Percentiles rank a stretch among this genome's conserved stretches.
phyloP scores from a whole-genome alignment of 2,797 vertebrate species.

The Helarctos malayanus region DNA sequence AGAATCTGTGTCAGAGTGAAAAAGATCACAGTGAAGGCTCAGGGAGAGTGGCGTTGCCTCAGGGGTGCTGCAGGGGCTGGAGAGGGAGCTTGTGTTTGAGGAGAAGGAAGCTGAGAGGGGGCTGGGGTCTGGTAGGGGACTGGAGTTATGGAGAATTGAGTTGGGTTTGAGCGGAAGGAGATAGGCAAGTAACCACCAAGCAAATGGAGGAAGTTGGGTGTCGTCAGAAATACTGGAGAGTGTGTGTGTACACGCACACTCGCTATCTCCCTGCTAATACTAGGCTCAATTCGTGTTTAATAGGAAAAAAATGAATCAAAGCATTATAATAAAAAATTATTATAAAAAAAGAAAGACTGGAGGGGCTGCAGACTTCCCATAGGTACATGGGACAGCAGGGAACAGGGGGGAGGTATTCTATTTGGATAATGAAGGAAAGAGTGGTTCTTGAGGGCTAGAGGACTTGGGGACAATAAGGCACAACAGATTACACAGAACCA shows the following conservation, averaged over 20 bases:
- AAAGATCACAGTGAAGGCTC: neutral
- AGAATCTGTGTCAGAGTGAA: neutral
- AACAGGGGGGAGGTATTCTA: neutral
- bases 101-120: neutral
- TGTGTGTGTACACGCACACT: too few relatives aligned
- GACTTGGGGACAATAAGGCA: neutral
- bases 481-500: neutral
- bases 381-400: neutral
- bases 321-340: too few relatives aligned
- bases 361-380: neutral
- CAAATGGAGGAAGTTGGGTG: neutral
- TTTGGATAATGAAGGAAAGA: neutral
- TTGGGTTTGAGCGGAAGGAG: neutral
- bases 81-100: neutral
- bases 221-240: neutral
- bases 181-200: neutral
- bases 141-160: neutral
- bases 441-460: neutral
- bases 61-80: neutral
- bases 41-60: fast-evolving
- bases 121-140: neutral
- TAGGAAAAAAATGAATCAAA: too few relatives aligned
- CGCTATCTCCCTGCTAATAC: too few relatives aligned
- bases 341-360: neutral
- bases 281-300: too few relatives aligned